phyloP scores from a whole-genome alignment of 1,140 invertebrate genomes.

The Planococcus citri region DNA sequence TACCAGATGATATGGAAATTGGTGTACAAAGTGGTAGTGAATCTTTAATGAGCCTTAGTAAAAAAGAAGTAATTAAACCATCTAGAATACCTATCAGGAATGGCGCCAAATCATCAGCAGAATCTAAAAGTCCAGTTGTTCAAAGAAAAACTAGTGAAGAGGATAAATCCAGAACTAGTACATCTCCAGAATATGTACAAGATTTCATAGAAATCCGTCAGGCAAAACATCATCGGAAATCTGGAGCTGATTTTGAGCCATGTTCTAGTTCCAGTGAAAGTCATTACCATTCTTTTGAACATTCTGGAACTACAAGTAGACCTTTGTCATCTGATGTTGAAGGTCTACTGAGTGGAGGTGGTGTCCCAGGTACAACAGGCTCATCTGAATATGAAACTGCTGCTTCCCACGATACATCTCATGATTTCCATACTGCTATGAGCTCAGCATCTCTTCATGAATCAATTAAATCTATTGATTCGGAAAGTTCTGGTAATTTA shows the following conservation, averaged over 20 bases:
- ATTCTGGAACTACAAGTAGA: conserved; percentile 51
- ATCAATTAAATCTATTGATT: conserved; percentile 78
- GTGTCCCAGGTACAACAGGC: conserved; percentile 33
- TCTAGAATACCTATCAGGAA: background rate
- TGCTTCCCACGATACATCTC: conserved; percentile 60
- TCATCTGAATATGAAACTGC: conserved; percentile 83
- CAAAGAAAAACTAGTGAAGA: background rate
- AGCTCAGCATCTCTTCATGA: conserved; percentile 72
- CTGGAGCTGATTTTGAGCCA: conserved; percentile 44
- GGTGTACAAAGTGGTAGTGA: background rate
- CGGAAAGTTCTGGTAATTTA: conserved; percentile 73
- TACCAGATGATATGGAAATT: background rate
- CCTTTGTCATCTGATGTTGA: conserved; percentile 81
- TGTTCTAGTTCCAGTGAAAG: conserved; percentile 81
- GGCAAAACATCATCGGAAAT: conserved; percentile 21
- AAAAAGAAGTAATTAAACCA: background rate
- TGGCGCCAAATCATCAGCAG: background rate
- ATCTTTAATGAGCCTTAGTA: background rate
- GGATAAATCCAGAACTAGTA: background rate
- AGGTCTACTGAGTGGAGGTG: conserved; percentile 45
- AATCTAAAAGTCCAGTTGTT: background rate
- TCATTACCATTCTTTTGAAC: conserved; percentile 77
- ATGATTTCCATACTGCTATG: conserved; percentile 71
- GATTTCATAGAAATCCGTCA: conserved; percentile 22
- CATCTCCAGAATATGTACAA: background rate